Percentiles rank a stretch among this genome's conserved stretches.
These are phyloP conservation scores for Anguilla anguilla DNA, from an alignment of 2,797 vertebrate species.

Conservation along the genomic window DNA sequence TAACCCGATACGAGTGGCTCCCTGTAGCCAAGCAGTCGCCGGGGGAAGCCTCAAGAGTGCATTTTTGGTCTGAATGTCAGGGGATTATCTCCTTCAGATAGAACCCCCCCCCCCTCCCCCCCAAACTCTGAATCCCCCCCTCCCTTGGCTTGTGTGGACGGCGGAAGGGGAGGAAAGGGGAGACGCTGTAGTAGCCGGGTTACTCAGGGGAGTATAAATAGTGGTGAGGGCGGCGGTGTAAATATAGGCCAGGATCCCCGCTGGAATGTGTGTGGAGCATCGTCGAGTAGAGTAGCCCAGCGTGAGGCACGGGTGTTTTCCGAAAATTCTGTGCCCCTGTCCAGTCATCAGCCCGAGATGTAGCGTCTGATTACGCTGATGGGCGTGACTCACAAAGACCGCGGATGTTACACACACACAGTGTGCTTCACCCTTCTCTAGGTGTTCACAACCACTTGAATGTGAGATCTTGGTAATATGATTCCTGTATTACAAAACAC, in stretches of 20 bases:
- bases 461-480: background rate
- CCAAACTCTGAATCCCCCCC: too few relatives aligned
- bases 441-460: background rate
- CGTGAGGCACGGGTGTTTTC: background rate
- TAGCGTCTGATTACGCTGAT: background rate
- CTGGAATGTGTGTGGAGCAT: background rate
- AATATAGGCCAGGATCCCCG: background rate
- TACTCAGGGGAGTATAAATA: constrained; percentile 4
- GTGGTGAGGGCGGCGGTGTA: background rate
- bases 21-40: constrained; percentile 20
- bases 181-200: background rate
- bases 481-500: background rate
- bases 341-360: background rate
- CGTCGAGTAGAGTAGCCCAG: background rate
- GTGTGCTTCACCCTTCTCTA: too few relatives aligned
- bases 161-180: constrained; percentile 26
- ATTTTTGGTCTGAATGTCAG: constrained; percentile 49
- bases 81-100: constrained; percentile 48
- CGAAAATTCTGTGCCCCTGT: background rate
- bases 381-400: background rate
- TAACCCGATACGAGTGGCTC: constrained; percentile 48
- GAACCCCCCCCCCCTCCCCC: constrained; percentile 26
- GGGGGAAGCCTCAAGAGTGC: constrained; percentile 21
- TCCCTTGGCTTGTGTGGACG: background rate
- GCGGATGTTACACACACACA: background rate